Conservation (phyloP, 2,888 invertebrate species). For the Habroteleia sp. region DNA sequence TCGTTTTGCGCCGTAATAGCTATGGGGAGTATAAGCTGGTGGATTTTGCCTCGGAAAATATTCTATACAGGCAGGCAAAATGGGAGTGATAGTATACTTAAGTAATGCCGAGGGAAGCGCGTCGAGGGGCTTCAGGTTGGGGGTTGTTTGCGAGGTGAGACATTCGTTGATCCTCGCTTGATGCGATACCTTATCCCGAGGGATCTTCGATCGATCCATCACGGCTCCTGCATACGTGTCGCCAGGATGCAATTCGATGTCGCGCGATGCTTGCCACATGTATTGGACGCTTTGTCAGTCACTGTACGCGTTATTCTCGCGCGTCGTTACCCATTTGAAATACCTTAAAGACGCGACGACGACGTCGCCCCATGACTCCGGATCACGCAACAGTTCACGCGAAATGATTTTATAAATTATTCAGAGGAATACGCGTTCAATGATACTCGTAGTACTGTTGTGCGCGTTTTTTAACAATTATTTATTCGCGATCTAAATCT, state of each 20-base stretch:
- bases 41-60: conserved; percentile 61
- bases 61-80: conserved; percentile 61
- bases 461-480: background rate
- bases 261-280: conserved; percentile 47
- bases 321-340: conserved; percentile 48
- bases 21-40: conserved; percentile 42
- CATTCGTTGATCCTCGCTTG: conserved; percentile 76
- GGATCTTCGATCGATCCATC: conserved; percentile 78
- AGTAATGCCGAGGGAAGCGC: conserved; percentile 65
- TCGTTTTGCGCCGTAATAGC: conserved; percentile 25
- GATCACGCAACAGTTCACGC: conserved; percentile 12
- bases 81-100: conserved; percentile 66
- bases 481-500: too few relatives aligned
- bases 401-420: conserved; percentile 37
- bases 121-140: conserved; percentile 54
- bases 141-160: conserved; percentile 69
- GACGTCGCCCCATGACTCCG: background rate
- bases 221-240: conserved; percentile 67
- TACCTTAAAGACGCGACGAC: conserved; percentile 28
- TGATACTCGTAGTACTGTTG: background rate
- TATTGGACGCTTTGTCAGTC: conserved; percentile 58
- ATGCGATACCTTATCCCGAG: conserved; percentile 77
- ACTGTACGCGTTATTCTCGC: conserved; percentile 44
- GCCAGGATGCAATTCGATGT: conserved; percentile 47
- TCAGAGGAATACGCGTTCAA: conserved; percentile 2